Conservation (phyloP, 2,113 vertebrate genomes). For the Oreochromis aureus region DNA sequence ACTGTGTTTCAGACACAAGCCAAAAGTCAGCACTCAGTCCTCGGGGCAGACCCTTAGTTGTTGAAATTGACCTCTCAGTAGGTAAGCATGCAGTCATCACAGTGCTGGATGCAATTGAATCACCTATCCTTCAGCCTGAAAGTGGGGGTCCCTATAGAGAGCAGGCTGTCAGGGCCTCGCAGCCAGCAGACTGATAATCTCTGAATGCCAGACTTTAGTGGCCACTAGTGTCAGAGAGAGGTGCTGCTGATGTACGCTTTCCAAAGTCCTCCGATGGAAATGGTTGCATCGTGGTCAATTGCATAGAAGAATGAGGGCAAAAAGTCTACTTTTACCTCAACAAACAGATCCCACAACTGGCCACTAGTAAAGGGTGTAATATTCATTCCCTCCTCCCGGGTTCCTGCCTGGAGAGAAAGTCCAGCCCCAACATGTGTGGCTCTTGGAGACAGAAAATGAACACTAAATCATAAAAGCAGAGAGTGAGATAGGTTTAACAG, state of each 20-base stretch:
- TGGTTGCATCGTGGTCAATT: not conserved
- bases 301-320: not conserved
- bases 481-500: not conserved
- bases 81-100: no score
- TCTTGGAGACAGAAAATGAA: not conserved
- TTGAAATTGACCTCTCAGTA: not conserved
- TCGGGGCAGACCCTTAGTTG: not conserved
- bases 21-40: not conserved
- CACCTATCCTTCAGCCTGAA: no score
- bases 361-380: not conserved
- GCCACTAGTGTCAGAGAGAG: no score
- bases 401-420: not conserved
- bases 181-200: no score
- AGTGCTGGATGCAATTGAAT: no score
- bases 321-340: not conserved
- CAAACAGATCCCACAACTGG: not conserved
- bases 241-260: accelerated
- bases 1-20: not conserved
- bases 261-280: not conserved
- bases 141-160: no score
- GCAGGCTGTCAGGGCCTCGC: no score
- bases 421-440: not conserved
- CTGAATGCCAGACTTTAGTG: no score
- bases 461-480: not conserved
- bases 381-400: not conserved